Base-by-base conservation (phyloP, 2,113 vertebrate species). In the Seriola quinqueradiata region DNA sequence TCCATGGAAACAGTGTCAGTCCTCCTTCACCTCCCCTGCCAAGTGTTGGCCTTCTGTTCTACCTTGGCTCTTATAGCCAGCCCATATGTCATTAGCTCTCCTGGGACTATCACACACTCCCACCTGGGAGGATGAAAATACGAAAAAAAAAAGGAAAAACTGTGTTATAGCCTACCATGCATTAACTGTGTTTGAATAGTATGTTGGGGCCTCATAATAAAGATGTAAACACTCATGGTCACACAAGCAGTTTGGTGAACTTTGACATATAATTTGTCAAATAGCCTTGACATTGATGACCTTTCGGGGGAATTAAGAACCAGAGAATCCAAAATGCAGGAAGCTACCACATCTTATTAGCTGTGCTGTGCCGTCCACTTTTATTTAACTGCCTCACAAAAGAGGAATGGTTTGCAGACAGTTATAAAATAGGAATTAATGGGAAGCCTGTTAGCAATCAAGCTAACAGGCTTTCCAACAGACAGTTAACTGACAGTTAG, bases 31-130 rank as follows among this genome's bases (percentile, higher is more conserved):
- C 61, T 80, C 65, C 63, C 63, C 63, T 79, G 83, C 79, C 76
- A 81, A 79, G 75, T 65, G 69, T 38, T 70, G 70, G 80, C 89
- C 87, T 82, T 92, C 82, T 90, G 87, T 87, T 90, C 71, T 52
- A n/a, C 52, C 66, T 81, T 87, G 77, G 79, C 85, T 89, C 54
- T 28, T 61, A 21, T 12, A 25, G 32, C 61, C 52, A 61, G 65
- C 55, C 90, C 90, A 89, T 92, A 92, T 92, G 90, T 78, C 89
- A 68, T 36, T 60, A 54, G 48, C 58, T 81, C 75, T 70, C 69
- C 72, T 42, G 64, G 63, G 79, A 84, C 36, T 6, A 12, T 70
- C 3, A 36, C 1, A 1, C 11, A 38, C 19, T 21, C 61, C 38
- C 65, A 77, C 48, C 59, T 63, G 10, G 46, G 38, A 68, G 12